Percentiles rank a stretch among this genome's conserved stretches.
phyloP scores from a whole-genome alignment of 2,113 vertebrate genomes.

The Carlito syrichta region DNA sequence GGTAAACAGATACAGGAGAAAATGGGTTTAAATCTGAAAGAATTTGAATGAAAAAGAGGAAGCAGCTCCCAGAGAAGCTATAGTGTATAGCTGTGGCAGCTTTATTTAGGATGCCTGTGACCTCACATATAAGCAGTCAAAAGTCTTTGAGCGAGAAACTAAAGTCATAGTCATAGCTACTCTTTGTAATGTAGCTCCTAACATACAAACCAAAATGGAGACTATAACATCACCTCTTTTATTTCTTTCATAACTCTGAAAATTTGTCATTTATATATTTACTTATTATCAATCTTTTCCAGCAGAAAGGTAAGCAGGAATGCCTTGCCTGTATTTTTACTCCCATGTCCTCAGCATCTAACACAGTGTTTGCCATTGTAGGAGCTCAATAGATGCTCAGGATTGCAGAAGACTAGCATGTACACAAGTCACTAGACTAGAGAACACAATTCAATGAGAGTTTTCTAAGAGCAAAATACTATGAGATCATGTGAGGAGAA shows the following conservation, averaged over 20 bases:
- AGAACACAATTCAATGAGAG: background rate
- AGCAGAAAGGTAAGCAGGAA: background rate
- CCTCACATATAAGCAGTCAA: background rate
- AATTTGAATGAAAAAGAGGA: background rate
- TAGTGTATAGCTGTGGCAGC: fast-evolving
- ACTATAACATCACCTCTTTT: background rate
- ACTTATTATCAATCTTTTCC: background rate
- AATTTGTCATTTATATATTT: background rate
- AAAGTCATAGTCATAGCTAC: background rate
- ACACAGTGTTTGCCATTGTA: background rate
- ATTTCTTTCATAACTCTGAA: background rate
- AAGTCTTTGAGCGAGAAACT: background rate
- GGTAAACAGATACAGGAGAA: background rate
- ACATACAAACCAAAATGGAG: background rate
- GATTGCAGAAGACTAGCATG: background rate
- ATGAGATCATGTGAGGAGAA: background rate
- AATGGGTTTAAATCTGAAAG: background rate
- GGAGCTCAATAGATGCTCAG: background rate
- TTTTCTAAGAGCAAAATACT: background rate
- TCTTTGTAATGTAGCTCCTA: background rate
- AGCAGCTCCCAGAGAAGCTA: background rate
- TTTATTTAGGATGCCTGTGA: background rate
- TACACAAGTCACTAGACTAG: background rate
- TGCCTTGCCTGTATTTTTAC: background rate
- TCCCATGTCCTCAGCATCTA: background rate